Evolutionary conservation across 2,113 vertebrate genomes (phyloP).

Genomic region (Corythoichthys intestinalis): DNA sequence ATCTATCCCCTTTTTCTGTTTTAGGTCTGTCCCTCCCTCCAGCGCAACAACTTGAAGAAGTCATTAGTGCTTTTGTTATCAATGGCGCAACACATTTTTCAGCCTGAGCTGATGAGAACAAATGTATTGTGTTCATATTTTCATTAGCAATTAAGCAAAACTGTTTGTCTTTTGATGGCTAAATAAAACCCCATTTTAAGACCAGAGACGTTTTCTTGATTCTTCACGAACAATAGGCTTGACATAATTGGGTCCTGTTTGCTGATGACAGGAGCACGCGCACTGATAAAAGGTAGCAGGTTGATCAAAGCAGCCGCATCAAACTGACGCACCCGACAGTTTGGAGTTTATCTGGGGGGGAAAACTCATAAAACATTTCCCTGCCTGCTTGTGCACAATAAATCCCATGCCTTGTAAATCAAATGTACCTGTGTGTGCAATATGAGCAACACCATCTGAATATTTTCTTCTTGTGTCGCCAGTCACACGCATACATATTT

Average conservation of each 20-base stretch:
- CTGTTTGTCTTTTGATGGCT: constrained; percentile 37
- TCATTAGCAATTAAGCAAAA: background rate
- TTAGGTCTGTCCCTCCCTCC: constrained; percentile 18
- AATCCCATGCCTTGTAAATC: constrained; percentile 24
- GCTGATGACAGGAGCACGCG: constrained; percentile 49
- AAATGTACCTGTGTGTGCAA: constrained; percentile 18
- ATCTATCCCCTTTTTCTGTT: constrained; percentile 18
- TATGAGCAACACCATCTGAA: constrained; percentile 28
- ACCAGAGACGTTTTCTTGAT: constrained; percentile 39
- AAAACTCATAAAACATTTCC: constrained; percentile 37
- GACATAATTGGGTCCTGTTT: constrained; percentile 68
- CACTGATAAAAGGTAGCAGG: constrained; percentile 56
- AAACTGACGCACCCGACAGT: constrained; percentile 50
- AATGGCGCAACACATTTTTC: background rate
- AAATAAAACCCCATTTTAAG: constrained; percentile 53
- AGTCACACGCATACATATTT: background rate
- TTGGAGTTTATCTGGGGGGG: constrained; percentile 45
- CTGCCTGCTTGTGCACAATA: constrained; percentile 19
- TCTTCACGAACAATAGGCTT: constrained; percentile 52
- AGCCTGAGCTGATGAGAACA: constrained; percentile 7
- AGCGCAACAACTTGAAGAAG: constrained; percentile 3
- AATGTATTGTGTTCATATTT: background rate
- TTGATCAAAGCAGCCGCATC: constrained; percentile 61
- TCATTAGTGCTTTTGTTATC: background rate
- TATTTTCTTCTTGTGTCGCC: background rate